Evolutionary conservation across 2,797 vertebrate genomes (phyloP).

Genomic region (Dendrocincla tyrannina): DNA sequence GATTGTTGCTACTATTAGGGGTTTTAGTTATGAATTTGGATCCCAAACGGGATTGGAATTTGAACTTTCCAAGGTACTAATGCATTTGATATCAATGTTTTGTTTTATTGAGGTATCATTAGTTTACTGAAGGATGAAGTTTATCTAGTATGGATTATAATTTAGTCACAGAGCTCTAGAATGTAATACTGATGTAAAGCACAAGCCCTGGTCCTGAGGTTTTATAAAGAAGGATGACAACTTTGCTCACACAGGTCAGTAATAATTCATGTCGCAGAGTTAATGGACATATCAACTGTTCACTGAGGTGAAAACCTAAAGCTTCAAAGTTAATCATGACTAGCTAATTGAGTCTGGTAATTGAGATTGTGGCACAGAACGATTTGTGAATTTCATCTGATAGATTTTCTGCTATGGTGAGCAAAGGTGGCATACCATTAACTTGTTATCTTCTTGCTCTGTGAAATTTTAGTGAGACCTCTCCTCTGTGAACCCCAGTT

Average conservation of each 20-base stretch:
- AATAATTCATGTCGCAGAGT: neutral
- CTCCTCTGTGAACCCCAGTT: neutral
- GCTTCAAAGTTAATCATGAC: neutral
- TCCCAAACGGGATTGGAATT: neutral
- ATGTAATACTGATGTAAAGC: neutral
- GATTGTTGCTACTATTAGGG: neutral
- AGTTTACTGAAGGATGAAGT: neutral
- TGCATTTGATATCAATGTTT: neutral
- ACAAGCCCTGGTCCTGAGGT: neutral
- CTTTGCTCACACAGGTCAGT: neutral
- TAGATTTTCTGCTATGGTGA: neutral
- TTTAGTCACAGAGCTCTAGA: neutral
- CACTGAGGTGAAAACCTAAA: neutral
- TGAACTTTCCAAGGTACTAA: neutral
- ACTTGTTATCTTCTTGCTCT: neutral
- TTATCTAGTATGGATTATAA: neutral
- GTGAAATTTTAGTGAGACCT: neutral
- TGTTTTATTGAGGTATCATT: neutral
- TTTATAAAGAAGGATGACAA: neutral
- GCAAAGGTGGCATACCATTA: neutral
- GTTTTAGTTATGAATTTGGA: neutral
- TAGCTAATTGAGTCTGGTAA: neutral
- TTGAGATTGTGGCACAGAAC: neutral
- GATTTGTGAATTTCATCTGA: neutral
- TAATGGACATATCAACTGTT: fast-evolving